Base-by-base conservation (phyloP, 2,113 vertebrate genomes). In the Larimichthys polyactis region DNA sequence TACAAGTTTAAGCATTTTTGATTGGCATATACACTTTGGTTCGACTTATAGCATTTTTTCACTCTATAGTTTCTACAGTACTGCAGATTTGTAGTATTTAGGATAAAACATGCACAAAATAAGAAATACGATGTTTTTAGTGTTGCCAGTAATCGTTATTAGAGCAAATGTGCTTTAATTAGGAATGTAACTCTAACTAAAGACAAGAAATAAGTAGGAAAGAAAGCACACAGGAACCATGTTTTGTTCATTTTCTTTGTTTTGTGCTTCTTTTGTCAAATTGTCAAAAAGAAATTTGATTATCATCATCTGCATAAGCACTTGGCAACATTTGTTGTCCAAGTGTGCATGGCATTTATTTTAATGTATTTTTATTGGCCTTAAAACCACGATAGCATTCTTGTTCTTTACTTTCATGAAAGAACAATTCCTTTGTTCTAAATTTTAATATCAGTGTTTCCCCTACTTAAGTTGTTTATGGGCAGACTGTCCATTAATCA, bases 391-490 rank as follows among this genome's bases (percentile, higher is more conserved):
- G 54, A 14, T 54, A 67, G 20, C 20, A 7, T 5, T 52, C 7
- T 32, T 49, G 16, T 68, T 75, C 17, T 48, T 79, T 43, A 44
- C 22, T 62, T 73, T 71, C 12, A 54, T 73, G 14, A 64, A 77
- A 67, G 48, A 70, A 24, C 60, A 65, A 19, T n/a, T 75, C 24
- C 54, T 55, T 36, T 76, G 14, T 59, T 54, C 19, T 52, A n/a
- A 40, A 12, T 52, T 65, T 22, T 36, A 29, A 86, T 81, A 46
- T 75, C 48, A 57, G 77, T 75, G 73, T 80, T 78, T 81, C 74
- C 77, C 73, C 72, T 80, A 66, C n/a, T 2, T 1, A 8, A 72
- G 29, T 22, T 73, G 40, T 43, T 54, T 2, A 22, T 36, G 19
- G 51, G 52, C 16, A 43, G 29, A 63, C 19, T 8, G 9, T 59